A percentile compares a stretch with the other conserved stretches of the same genome.
Evolutionary conservation across 92 coral and sea anemone species (phyloP).

Genomic region (Scolanthus callimorphus): DNA sequence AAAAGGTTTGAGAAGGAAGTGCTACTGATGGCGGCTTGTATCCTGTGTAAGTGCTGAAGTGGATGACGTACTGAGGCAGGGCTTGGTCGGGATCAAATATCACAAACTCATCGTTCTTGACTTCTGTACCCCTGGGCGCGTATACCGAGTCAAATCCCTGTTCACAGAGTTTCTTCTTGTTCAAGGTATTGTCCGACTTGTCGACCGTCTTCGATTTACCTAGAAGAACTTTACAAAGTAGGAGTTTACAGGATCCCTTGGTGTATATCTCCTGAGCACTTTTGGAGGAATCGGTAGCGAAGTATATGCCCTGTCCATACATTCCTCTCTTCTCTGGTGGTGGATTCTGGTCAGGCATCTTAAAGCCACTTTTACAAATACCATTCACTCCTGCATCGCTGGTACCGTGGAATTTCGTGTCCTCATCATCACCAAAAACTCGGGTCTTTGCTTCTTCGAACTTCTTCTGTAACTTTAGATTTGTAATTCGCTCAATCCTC

Average conservation of each 20-base stretch:
- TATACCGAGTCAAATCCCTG: constrained; percentile 1
- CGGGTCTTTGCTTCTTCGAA: constrained; percentile 27
- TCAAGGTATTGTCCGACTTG: constrained; percentile 4
- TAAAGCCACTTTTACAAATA: constrained; percentile 16
- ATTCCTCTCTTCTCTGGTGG: constrained; percentile 20
- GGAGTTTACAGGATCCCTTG: constrained; percentile 28
- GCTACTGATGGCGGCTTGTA: constrained; percentile 1
- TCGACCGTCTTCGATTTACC: constrained; percentile 13
- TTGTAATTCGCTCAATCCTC: constrained; percentile 17
- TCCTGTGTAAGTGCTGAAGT: constrained; percentile 3
- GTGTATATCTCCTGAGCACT: constrained; percentile 25
- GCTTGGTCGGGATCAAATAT: constrained; percentile 38
- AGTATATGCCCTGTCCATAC: constrained; percentile 35
- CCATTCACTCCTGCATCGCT: constrained; percentile 16
- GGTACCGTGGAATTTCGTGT: constrained; percentile 23
- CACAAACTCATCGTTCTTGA: constrained; percentile 42
- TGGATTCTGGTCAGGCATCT: constrained; percentile 19
- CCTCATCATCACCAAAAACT: constrained; percentile 23
- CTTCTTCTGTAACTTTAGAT: constrained; percentile 21
- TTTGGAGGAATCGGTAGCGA: constrained; percentile 30
- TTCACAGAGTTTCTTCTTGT: constrained; percentile 10
- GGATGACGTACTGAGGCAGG: constrained; percentile 32
- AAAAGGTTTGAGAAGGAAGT: neutral
- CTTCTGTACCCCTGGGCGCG: constrained; percentile 17
- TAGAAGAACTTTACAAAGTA: constrained; percentile 20